A percentile compares a stretch with the other conserved stretches of the same genome.
Conservation (phyloP, 2,113 vertebrate species). For the Tympanuchus pallidicinctus region DNA sequence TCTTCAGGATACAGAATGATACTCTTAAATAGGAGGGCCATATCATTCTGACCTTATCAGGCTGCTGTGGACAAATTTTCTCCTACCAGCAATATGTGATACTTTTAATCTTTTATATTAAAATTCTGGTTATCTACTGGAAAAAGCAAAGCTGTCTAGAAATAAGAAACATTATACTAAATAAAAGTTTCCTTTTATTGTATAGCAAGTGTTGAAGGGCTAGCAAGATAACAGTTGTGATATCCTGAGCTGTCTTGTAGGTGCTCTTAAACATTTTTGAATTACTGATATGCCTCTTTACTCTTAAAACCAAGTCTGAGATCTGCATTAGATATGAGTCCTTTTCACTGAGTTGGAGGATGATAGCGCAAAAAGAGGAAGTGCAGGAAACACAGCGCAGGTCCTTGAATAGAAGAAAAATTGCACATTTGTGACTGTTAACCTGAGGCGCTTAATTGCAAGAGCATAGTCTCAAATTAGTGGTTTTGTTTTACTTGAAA, state of each 20-base stretch:
- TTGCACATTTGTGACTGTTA: background rate
- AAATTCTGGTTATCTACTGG: slow-evolving; percentile 11
- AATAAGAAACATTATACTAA: background rate
- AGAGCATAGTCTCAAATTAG: background rate
- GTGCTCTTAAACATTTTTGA: background rate
- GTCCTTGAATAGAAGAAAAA: background rate
- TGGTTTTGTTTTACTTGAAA: background rate
- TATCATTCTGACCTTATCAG: slow-evolving; percentile 49
- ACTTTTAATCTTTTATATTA: slow-evolving; percentile 34
- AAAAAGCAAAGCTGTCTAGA: background rate
- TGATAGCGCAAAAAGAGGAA: background rate
- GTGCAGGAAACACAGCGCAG: background rate
- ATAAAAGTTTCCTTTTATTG: background rate
- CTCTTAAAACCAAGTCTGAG: background rate
- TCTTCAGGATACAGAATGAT: slow-evolving; percentile 36
- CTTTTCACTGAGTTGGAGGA: background rate
- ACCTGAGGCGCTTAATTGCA: background rate
- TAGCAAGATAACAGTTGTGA: background rate
- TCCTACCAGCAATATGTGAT: background rate
- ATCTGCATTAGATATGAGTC: background rate
- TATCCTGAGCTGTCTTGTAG: background rate
- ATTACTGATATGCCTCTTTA: background rate
- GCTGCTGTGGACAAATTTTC: background rate
- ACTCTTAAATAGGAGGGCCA: slow-evolving; percentile 47
- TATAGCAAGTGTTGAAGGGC: background rate